Conservation (phyloP, 2,797 vertebrate species). For the Melanogrammus aeglefinus region DNA sequence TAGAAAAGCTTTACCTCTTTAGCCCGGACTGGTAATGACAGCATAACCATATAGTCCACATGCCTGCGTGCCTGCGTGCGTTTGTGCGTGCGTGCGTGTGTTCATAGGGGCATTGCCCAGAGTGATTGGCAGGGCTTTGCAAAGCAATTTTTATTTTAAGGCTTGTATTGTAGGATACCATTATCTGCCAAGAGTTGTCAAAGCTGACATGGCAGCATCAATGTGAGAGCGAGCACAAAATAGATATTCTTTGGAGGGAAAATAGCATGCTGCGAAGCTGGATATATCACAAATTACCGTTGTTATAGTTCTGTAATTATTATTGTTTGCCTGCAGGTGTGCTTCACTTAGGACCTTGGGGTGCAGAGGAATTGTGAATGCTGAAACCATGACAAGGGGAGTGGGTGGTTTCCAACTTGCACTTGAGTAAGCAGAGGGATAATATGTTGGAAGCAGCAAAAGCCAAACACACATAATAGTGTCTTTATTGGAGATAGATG, state of each 20-base stretch:
- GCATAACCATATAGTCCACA: slow-evolving; percentile 52
- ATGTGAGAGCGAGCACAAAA: slow-evolving; percentile 19
- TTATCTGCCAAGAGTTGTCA: slow-evolving; percentile 56
- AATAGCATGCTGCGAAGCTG: slow-evolving; percentile 38
- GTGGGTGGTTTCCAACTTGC: slow-evolving; percentile 34
- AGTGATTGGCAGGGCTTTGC: slow-evolving; percentile 59
- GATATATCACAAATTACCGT: slow-evolving; percentile 47
- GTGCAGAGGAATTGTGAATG: slow-evolving; percentile 27
- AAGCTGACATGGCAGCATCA: slow-evolving; percentile 48
- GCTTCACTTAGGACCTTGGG: slow-evolving; percentile 17
- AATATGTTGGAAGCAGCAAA: slow-evolving; percentile 31
- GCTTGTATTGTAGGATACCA: slow-evolving; percentile 51
- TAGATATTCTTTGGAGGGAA: slow-evolving; percentile 4
- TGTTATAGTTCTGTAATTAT: slow-evolving; percentile 45
- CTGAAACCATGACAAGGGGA: slow-evolving; percentile 5
- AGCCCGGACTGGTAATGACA: slow-evolving; percentile 39
- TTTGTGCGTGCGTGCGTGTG: too few relatives aligned
- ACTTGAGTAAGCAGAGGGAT: slow-evolving; percentile 34
- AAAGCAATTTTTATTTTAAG: slow-evolving; percentile 65
- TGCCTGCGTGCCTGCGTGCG: background rate
- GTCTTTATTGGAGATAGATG: slow-evolving; percentile 55
- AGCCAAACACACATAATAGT: slow-evolving; percentile 23
- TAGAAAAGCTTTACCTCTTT: background rate
- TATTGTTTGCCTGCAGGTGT: slow-evolving; percentile 52
- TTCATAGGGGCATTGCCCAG: slow-evolving; percentile 55